Base-by-base conservation (phyloP, 1,140 invertebrate species). In the Heliconius himera region DNA sequence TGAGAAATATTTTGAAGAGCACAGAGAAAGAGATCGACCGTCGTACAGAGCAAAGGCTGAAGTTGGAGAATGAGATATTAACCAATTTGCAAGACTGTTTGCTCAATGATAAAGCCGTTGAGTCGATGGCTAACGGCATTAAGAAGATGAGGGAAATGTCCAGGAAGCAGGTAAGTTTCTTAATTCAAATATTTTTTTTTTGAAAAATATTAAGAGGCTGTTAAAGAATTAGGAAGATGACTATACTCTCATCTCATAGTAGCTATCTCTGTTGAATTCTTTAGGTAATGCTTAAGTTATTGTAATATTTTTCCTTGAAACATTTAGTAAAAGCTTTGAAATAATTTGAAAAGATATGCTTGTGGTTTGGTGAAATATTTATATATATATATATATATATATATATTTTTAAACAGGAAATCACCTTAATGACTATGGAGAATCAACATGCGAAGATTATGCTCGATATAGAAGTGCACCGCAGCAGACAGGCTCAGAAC, bases 61-160 rank as follows among this genome's bases (percentile, higher is more conserved):
- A 92, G 54, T 83, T 96, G 56, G 97, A 97, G 87, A 95, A 96
- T 77, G 85, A 95, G n/a, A 96, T 97, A 66, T 85, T 97, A 16
- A 87, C 91, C 60, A 95, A 96, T 74, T 91, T 97, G 1, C 96
- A 97, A 84, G 96, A 97, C 20, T 96, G 97, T 84, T 83, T 97
- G n/a, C 93, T 96, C 8, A 96, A 96, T 46, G 96, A 97, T 82
- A 97, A 97, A 88, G 95, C 95, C 0, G 95, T 95, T 13, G 91
- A 95, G 60, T 88, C 89, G 4, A 94, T 94, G 90, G 94, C 93
- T 4, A 90, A 93, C 49, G 90, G 90, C 1, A 94, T 95, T 36
- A 93, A 92, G 83, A 91, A 92, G 78, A 92, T 95, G 89, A 90
- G 94, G 70, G 92, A 95, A 73, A 85, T 91, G 84, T 90, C 93